phyloP scores from a whole-genome alignment of 2,888 invertebrate genomes.

The Plagodis dolabraria region DNA sequence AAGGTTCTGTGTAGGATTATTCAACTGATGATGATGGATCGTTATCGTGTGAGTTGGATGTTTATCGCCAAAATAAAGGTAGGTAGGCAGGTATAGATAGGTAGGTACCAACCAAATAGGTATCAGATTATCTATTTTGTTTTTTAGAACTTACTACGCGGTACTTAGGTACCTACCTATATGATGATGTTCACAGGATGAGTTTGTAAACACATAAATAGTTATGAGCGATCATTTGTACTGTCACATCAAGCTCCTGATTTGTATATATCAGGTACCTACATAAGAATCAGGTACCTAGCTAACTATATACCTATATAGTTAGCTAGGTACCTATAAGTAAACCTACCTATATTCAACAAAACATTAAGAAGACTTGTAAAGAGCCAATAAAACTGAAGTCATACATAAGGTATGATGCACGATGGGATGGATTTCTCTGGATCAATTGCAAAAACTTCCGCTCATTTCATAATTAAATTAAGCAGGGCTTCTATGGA shows the following conservation, averaged over 20 bases:
- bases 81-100: too few species aligned
- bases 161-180: too few species aligned
- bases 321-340: too few species aligned
- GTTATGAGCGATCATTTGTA: neutral
- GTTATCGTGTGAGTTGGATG: conserved; percentile 36
- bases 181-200: conserved; percentile 18
- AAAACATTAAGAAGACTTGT: too few species aligned
- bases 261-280: conserved; percentile 24
- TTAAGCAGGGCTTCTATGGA: conserved; percentile 15
- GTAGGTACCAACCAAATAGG: conserved; percentile 27
- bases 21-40: conserved; percentile 28
- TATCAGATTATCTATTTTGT: conserved; percentile 40
- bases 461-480: conserved; percentile 11
- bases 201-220: conserved; percentile 14
- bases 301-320: too few species aligned
- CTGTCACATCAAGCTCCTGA: conserved; percentile 28
- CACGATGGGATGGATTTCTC: neutral
- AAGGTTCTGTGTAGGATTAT: conserved; percentile 20
- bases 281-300: too few species aligned
- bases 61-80: conserved; percentile 41
- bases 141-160: conserved; percentile 32
- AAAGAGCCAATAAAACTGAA: too few species aligned
- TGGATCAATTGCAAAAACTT: conserved; percentile 14
- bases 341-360: too few species aligned
- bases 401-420: too few species aligned